A percentile compares a stretch with the other conserved stretches of the same genome.
These are phyloP conservation scores for Ivindomyrus marchei DNA, from an alignment of 2,113 vertebrate species.

Conservation along the genomic window DNA sequence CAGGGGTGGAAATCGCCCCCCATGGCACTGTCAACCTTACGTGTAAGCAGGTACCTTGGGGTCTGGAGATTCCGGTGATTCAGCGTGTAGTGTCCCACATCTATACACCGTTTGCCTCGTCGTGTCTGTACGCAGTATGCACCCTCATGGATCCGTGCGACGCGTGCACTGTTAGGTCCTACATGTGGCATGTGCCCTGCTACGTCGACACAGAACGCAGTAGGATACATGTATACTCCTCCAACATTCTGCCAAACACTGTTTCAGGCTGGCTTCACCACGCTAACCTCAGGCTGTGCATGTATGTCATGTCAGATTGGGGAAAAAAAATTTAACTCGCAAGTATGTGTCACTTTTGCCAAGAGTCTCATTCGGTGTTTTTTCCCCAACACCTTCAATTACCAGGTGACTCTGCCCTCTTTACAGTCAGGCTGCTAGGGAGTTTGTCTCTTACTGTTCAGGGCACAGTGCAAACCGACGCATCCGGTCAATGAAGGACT, in stretches of 20 bases:
- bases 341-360: background rate
- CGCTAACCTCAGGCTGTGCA: background rate
- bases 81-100: too few species aligned
- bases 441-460: background rate
- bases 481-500: slow-evolving; percentile 3
- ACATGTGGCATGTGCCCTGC: background rate
- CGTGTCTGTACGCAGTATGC: background rate
- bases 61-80: background rate
- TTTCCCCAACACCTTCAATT: background rate
- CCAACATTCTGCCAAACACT: background rate
- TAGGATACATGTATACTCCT: background rate
- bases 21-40: background rate
- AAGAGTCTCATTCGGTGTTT: background rate
- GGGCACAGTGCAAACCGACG: background rate
- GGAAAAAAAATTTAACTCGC: background rate
- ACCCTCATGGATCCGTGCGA: background rate
- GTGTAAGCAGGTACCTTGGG: background rate
- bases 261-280: background rate
- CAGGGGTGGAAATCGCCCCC: background rate
- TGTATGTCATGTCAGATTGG: background rate
- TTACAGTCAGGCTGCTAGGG: background rate
- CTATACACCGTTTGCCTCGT: background rate
- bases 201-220: background rate
- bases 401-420: background rate
- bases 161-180: background rate